Evolutionary conservation across 2,888 invertebrate genomes (phyloP).

Genomic region (Drosophila rellima): DNA sequence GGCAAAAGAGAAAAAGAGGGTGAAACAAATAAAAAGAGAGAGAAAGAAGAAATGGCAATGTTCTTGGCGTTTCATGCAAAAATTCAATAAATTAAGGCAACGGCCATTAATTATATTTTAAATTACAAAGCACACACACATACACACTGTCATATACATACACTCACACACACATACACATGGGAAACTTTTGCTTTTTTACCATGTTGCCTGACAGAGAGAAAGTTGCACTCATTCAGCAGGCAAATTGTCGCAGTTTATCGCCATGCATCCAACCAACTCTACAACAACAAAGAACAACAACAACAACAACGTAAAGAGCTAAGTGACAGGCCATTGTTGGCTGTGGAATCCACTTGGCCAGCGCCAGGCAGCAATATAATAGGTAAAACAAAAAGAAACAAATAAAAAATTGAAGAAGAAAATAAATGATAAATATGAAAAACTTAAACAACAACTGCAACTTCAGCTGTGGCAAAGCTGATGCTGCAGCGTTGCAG

Average conservation of each 20-base stretch:
- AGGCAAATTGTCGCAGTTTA: conserved; percentile 82
- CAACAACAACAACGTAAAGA: conserved; percentile 28
- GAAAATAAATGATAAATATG: conserved; percentile 39
- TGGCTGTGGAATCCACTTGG: conserved; percentile 70
- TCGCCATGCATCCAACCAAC: conserved; percentile 65
- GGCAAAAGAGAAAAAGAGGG: conserved; percentile 8
- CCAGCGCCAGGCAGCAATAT: conserved; percentile 49
- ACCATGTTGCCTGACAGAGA: conserved; percentile 36
- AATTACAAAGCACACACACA: conserved; percentile 72
- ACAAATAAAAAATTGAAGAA: conserved; percentile 24
- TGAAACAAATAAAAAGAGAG: conserved; percentile 11
- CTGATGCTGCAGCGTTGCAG: conserved; percentile 17
- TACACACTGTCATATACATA: conserved; percentile 10
- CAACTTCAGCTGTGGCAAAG: conserved; percentile 36
- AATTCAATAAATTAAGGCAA: conserved; percentile 81
- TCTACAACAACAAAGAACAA: conserved; percentile 38
- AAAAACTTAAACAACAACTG: conserved; percentile 54
- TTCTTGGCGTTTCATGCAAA: conserved; percentile 66
- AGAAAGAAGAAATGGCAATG: conserved; percentile 56
- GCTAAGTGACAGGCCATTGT: conserved; percentile 47
- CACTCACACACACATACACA: conserved; percentile 3
- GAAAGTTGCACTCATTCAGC: conserved; percentile 74
- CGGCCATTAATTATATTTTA: conserved; percentile 82
- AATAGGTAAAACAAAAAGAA: conserved; percentile 43
- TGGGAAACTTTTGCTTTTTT: conserved; percentile 32